Evolutionary conservation across 2,888 invertebrate species (phyloP), one percentile per base, ranked within the genome.

Genomic region (Choristoneura rosaceana): DNA sequence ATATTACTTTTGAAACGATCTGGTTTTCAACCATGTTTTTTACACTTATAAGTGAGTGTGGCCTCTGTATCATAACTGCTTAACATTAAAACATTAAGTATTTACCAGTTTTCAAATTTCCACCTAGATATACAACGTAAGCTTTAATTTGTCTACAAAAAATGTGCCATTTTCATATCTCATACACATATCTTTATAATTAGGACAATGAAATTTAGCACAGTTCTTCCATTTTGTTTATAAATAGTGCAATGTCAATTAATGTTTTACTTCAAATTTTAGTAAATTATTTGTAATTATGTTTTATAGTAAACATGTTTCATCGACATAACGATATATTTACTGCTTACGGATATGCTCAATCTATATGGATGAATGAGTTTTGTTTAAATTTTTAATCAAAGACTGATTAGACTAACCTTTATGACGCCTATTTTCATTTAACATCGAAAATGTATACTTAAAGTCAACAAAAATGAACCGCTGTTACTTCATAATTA

Each of bases 371-470:
- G 79, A 76, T 75, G 77, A 73, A 69, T 74, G 79, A 78, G 73
- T 75, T 77, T 74, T 76, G 81, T 84, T 84, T 74, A 81, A 87
- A 84, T 83, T 87, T 88, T 91, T 90, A 83, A 90, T 88, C 89
- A 90, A 93, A 93, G 92, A 93, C 92, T 93, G 92, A 93, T 88
- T 92, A 92, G 92, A 90, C 84, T 91, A 84, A 90, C 87, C 85
- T 84, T 73, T 59, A 71, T 63, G 50, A 67, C 45, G 50, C 59
- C 68, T 69, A 58, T 17, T 52, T 59, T 69, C 9, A 64, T 33
- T 71, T 63, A 2, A 50, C 12, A 4, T 70, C 63, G 25, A 68
- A 68, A 62, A 10, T 62, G n/a, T 60, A 12, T 43, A 59, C 47
- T 63, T 14, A 62, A 10, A 52, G 12, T 50, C 17, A 65, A 9